phyloP scores from a whole-genome alignment of 2,888 invertebrate species.

The Eristalis pertinax region DNA sequence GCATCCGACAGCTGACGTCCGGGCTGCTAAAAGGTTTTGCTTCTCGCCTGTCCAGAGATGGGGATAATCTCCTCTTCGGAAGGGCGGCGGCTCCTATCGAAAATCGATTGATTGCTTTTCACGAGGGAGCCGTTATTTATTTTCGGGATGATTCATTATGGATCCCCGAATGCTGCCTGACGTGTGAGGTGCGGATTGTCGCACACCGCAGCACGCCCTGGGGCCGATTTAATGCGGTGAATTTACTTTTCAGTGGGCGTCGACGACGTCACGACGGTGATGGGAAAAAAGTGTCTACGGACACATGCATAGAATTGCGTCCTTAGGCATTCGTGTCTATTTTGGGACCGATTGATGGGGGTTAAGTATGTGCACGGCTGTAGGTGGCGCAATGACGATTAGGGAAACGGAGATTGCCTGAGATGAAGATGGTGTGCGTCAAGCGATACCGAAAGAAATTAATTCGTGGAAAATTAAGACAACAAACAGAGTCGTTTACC shows the following conservation, averaged over 20 bases:
- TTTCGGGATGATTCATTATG: constrained; percentile 10
- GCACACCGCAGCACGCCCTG: constrained; percentile 10
- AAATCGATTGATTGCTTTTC: constrained; percentile 50
- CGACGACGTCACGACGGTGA: constrained; percentile 4
- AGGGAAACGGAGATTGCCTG: not conserved
- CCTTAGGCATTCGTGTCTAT: not conserved
- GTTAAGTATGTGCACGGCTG: not conserved
- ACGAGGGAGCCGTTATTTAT: not conserved
- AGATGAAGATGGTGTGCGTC: not conserved
- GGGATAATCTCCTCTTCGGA: not conserved
- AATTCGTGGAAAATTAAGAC: not conserved
- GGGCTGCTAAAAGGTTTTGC: not conserved
- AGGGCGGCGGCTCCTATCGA: not conserved
- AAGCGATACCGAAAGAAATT: not conserved
- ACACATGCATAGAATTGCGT: not conserved
- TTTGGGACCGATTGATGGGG: not conserved
- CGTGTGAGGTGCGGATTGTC: constrained; percentile 3
- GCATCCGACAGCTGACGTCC: not conserved
- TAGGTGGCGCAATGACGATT: not conserved
- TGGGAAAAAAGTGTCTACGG: not conserved
- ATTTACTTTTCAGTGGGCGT: not conserved
- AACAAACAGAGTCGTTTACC: too few species aligned
- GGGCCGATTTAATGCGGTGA: constrained; percentile 6
- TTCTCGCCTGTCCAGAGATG: not conserved
- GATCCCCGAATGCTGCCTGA: not conserved